Conservation (phyloP, 2,888 invertebrate genomes). For the Neuroscelio doddi region DNA sequence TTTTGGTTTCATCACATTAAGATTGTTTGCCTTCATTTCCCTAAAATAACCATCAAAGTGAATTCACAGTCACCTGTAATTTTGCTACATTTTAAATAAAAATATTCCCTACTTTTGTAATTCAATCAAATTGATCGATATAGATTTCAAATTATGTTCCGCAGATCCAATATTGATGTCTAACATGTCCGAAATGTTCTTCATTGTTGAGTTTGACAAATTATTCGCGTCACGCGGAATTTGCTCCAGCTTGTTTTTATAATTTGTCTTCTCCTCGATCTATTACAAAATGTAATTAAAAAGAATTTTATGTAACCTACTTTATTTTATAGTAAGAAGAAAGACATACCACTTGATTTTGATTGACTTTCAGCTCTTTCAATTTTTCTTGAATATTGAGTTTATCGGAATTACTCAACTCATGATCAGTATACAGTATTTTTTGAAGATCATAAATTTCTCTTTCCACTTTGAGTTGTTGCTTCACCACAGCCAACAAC, state of each 20-base stretch:
- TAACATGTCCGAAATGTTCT: constrained; percentile 22
- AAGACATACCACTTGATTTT: background rate
- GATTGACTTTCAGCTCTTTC: constrained; percentile 24
- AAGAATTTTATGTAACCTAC: no score
- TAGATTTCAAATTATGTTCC: constrained; percentile 43
- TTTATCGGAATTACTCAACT: constrained; percentile 26
- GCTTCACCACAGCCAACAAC: constrained; percentile 46
- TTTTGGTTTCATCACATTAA: constrained; percentile 39
- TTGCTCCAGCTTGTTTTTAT: constrained; percentile 3
- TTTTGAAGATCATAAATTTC: constrained; percentile 50
- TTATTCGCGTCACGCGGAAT: background rate
- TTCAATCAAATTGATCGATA: constrained; percentile 46
- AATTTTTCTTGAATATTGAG: constrained; percentile 33
- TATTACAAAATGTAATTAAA: no score
- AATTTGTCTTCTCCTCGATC: constrained; percentile 22
- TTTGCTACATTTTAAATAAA: constrained; percentile 3
- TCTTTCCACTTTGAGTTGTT: constrained; percentile 44
- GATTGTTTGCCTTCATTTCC: constrained; percentile 47
- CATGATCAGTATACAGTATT: constrained; percentile 9
- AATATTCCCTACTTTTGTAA: constrained; percentile 46
- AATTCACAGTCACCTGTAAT: background rate
- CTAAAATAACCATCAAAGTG: background rate
- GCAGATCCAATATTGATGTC: constrained; percentile 44
- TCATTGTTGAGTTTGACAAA: background rate
- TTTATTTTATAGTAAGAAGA: no score